These are phyloP conservation scores for Diogma glabrata DNA, from an alignment of 2,888 invertebrate species.

Conservation along the genomic window DNA sequence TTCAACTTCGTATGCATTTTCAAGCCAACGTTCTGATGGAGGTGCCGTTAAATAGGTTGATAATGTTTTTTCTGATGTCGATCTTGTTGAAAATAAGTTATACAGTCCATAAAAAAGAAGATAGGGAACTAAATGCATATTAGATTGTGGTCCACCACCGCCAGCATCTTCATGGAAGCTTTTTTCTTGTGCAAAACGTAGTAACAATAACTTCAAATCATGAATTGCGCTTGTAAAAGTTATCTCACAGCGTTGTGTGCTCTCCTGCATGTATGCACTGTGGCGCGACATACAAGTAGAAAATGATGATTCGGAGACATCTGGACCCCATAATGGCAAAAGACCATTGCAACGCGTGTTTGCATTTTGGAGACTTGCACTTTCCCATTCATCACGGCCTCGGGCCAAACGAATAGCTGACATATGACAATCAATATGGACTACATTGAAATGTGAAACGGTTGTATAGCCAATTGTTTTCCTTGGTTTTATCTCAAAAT, in stretches of 20 bases:
- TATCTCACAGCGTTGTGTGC: slow-evolving; percentile 36
- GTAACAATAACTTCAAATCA: slow-evolving; percentile 79
- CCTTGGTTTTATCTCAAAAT: slow-evolving; percentile 77
- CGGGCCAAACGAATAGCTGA: slow-evolving; percentile 74
- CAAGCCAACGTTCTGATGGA: slow-evolving; percentile 54
- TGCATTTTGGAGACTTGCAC: slow-evolving; percentile 94
- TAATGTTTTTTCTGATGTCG: slow-evolving; percentile 59
- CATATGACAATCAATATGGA: slow-evolving; percentile 97
- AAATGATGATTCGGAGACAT: slow-evolving; percentile 84
- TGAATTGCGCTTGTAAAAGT: slow-evolving; percentile 53
- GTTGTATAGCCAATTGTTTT: slow-evolving; percentile 86
- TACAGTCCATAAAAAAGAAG: slow-evolving; percentile 90
- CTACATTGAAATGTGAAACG: slow-evolving; percentile 96
- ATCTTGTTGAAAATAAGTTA: slow-evolving; percentile 78
- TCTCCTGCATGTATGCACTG: slow-evolving; percentile 63
- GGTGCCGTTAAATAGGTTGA: slow-evolving; percentile 56
- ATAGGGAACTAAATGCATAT: slow-evolving; percentile 93
- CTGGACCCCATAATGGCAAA: slow-evolving; percentile 92
- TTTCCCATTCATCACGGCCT: slow-evolving; percentile 92
- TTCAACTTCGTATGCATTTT: slow-evolving; percentile 80
- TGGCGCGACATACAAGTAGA: slow-evolving; percentile 88
- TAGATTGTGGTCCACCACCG: slow-evolving; percentile 92
- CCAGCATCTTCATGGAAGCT: slow-evolving; percentile 97
- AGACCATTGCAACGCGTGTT: slow-evolving; percentile 96
- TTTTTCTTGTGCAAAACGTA: slow-evolving; percentile 85